phyloP scores from a whole-genome alignment of 1,140 invertebrate species.

The Bombus balteatus region DNA sequence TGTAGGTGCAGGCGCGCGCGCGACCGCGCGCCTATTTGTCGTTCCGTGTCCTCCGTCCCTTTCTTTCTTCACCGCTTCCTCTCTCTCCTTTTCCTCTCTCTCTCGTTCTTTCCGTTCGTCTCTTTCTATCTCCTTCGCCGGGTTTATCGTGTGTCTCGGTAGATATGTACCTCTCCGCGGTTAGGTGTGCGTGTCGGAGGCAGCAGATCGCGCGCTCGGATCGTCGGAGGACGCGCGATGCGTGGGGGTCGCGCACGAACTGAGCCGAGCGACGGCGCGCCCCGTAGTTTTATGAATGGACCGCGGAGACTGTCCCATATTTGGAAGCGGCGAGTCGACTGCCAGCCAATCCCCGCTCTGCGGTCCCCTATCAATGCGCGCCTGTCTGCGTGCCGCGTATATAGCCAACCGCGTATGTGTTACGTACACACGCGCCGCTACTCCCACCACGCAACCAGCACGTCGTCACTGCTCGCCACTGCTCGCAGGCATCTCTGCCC shows the following conservation, averaged over 20 bases:
- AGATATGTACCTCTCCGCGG: conserved; percentile 28
- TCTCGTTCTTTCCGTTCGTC: neutral
- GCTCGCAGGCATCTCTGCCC: conserved; percentile 49
- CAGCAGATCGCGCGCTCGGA: conserved; percentile 65
- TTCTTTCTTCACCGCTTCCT: neutral
- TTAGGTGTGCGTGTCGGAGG: conserved; percentile 53
- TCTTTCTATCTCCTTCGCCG: conserved; percentile 3
- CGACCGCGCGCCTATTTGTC: conserved; percentile 45
- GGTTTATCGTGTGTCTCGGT: conserved; percentile 3
- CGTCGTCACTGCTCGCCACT: conserved; percentile 39
- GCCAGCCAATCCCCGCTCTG: conserved; percentile 82
- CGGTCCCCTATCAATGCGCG: conserved; percentile 74
- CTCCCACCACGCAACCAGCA: conserved; percentile 30
- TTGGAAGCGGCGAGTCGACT: conserved; percentile 82
- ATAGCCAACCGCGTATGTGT: conserved; percentile 6
- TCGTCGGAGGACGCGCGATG: conserved; percentile 78
- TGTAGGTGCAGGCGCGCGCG: conserved; percentile 31
- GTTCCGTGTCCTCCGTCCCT: conserved; percentile 32
- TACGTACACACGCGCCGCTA: conserved; percentile 22
- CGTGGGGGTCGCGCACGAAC: conserved; percentile 83
- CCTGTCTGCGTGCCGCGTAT: conserved; percentile 72
- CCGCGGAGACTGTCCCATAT: conserved; percentile 84
- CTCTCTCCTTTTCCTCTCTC: neutral
- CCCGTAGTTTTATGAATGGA: conserved; percentile 87
- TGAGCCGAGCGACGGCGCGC: conserved; percentile 81